Base-by-base conservation (phyloP, 2,888 invertebrate species). In the Tipula confusa region DNA sequence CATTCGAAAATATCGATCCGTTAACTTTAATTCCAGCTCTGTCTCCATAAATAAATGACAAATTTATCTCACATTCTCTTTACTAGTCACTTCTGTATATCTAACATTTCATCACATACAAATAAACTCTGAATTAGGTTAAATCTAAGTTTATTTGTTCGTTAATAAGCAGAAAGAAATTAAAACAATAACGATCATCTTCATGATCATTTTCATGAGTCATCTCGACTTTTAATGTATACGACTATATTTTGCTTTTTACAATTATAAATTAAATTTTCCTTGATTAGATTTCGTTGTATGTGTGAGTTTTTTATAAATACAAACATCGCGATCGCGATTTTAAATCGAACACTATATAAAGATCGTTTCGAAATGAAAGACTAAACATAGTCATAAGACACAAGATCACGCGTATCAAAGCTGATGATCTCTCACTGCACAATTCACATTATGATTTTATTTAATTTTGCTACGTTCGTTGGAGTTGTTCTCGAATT, bases 171-270 rank as follows among this genome's bases (percentile, higher is more conserved):
- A 24, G 24, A 64, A 64, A 24, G 2, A 24, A 64, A 24, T 24
- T 64, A 64, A 64, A 64, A 64, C 64, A 64, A 64, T 9, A 11
- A 64, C 64, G 64, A 64, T 64, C 64, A 64, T 64, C 64, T 64
- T 64, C 24, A 64, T 64, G 64, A 64, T 64, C 24, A 64, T 64
- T 24, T 5, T 9, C 9, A 64, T 64, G 64, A 64, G 24, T 64
- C 64, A 64, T 64, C 64, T 24, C 13, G n/a, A n/a, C n/a, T 13
- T 1, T 64, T 24, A 9, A 64, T 24, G 11, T 24, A 6, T 64
- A 64, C 64, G n/a, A n/a, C n/a, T n/a, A n/a, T n/a, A n/a, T 18
- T 43, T 6, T 3, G 9, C 38, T 64, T 24, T 64, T 64, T 64
- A 64, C 4, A 18, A 48, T 18, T 18, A 18, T 64, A 64, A 43